Conservation (phyloP, 2,113 vertebrate genomes). For the Solea senegalensis region DNA sequence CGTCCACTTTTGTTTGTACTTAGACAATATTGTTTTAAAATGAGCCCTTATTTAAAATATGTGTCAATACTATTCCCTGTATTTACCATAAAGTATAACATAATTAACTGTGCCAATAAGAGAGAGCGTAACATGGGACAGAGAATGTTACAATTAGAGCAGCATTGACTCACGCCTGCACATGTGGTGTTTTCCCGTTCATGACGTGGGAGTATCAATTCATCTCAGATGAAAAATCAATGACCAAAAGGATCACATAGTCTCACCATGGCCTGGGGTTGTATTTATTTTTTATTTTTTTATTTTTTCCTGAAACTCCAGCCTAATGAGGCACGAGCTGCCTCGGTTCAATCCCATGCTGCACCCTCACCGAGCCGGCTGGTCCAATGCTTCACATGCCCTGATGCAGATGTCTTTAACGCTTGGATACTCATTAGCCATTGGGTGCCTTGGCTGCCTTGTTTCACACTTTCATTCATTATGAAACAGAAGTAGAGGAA, state of each 20-base stretch:
- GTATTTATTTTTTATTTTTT: constrained; percentile 48
- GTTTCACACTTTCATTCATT: constrained; percentile 42
- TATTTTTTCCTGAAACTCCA: constrained; percentile 12
- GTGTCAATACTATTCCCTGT: constrained; percentile 26
- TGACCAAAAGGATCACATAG: constrained; percentile 47
- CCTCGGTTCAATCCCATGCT: constrained; percentile 28
- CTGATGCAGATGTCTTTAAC: constrained; percentile 51
- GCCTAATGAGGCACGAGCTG: constrained; percentile 52
- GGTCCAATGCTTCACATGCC: constrained; percentile 35
- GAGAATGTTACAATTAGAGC: not conserved
- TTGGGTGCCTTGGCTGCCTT: constrained; percentile 26
- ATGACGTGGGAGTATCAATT: constrained; percentile 42
- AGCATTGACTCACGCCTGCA: constrained; percentile 6
- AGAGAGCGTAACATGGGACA: not conserved
- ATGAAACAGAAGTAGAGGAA: constrained; percentile 35
- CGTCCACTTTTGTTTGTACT: constrained; percentile 46
- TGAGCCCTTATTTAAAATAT: constrained; percentile 11
- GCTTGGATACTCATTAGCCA: constrained; percentile 51
- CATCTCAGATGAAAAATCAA: constrained; percentile 58
- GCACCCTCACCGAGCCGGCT: constrained; percentile 33
- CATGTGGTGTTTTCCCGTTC: constrained; percentile 21
- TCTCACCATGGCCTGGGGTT: constrained; percentile 46
- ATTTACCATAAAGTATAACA: constrained; percentile 27
- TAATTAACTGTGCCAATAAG: constrained; percentile 49
- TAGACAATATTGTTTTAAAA: constrained; percentile 16